These are phyloP conservation scores for Nipponia nippon DNA, from an alignment of 2,113 vertebrate species.

Conservation along the genomic window DNA sequence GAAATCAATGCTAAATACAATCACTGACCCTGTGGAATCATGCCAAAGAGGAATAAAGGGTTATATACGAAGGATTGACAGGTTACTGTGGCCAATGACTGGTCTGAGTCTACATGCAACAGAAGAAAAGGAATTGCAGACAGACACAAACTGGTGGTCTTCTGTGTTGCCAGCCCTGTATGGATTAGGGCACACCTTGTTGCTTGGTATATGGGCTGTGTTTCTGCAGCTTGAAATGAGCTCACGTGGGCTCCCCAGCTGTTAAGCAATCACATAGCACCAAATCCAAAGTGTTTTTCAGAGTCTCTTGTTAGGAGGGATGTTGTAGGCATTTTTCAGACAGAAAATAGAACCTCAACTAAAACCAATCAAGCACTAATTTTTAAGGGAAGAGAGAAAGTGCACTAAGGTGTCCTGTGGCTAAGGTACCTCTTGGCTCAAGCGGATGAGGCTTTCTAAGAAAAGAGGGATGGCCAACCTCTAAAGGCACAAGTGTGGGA, in stretches of 20 bases:
- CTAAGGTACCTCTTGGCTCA: background rate
- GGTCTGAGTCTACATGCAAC: background rate
- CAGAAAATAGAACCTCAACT: background rate
- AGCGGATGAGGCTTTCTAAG: fast-evolving
- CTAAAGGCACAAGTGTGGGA: background rate
- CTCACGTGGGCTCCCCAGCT: background rate
- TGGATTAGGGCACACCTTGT: background rate
- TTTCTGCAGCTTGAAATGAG: background rate
- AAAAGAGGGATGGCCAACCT: background rate
- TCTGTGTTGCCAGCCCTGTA: background rate
- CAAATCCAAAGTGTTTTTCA: background rate
- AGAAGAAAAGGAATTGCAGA: background rate
- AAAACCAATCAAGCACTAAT: background rate
- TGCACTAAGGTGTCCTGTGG: background rate
- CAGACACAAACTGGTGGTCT: background rate
- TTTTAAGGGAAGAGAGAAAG: background rate
- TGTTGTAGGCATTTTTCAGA: background rate
- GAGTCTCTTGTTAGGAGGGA: background rate
- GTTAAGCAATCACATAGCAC: background rate
- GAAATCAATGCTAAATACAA: background rate
- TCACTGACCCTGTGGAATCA: background rate
- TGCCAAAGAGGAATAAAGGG: background rate
- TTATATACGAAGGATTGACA: background rate
- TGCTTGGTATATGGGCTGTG: background rate
- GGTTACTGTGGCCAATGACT: background rate